Percentiles rank a stretch among this genome's conserved stretches.
These are phyloP conservation scores for Sebastes miniatus DNA, from an alignment of 2,797 vertebrate genomes.

Conservation along the genomic window DNA sequence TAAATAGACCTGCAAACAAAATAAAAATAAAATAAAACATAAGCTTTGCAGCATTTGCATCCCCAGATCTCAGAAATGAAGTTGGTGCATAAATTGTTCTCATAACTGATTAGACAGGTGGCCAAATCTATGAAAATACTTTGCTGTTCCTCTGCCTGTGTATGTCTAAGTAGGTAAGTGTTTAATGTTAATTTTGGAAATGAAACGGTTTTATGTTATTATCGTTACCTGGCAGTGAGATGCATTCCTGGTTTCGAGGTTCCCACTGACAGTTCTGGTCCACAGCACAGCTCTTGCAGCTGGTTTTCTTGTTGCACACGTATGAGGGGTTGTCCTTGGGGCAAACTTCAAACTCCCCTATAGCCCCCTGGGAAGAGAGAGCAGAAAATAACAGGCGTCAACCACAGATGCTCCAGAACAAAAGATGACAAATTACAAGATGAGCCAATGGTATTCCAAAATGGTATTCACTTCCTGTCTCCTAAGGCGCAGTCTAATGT, in stretches of 20 bases:
- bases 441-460: too few species aligned
- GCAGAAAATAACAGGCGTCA: background rate
- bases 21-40: too few species aligned
- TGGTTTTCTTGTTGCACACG: conserved; percentile 96
- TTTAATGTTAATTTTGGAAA: background rate
- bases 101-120: background rate
- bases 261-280: conserved; percentile 99
- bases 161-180: background rate
- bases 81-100: background rate
- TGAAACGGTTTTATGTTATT: accelerated
- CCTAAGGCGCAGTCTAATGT: background rate
- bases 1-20: too few species aligned
- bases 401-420: accelerated
- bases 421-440: background rate
- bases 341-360: conserved; percentile 85
- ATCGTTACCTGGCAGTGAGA: conserved; percentile 89
- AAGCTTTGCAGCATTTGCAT: too few species aligned
- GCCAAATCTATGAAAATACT: background rate
- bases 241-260: conserved; percentile 94
- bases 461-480: too few species aligned
- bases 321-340: conserved; percentile 93
- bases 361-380: conserved; percentile 78
- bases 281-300: conserved; percentile 96
- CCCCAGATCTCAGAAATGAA: background rate
- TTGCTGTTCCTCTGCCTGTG: background rate